These are phyloP conservation scores for Nettapus auritus DNA, from an alignment of 2,113 vertebrate species.

Conservation along the genomic window DNA sequence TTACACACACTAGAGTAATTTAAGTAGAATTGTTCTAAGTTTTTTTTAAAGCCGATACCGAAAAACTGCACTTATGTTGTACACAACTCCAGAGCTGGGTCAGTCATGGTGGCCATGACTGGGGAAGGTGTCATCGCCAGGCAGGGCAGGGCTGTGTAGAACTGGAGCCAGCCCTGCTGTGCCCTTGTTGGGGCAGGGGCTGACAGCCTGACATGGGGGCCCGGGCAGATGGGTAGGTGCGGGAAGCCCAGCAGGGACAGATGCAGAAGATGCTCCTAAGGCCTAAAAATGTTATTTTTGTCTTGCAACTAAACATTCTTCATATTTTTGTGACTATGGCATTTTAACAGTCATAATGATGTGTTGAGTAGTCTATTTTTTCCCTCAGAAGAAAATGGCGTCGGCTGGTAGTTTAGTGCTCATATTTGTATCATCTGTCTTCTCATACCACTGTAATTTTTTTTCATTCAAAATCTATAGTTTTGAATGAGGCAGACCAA, in stretches of 20 bases:
- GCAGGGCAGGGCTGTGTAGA: not conserved
- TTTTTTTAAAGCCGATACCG: not conserved
- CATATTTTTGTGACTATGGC: not conserved
- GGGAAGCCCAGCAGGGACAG: not conserved
- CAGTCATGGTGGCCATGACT: not conserved
- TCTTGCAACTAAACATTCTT: not conserved
- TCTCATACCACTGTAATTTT: not conserved
- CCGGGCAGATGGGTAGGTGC: fast-evolving
- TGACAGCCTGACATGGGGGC: not conserved
- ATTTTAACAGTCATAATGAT: not conserved
- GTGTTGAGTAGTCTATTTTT: not conserved
- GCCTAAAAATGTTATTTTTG: not conserved
- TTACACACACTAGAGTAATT: not conserved
- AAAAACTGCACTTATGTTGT: not conserved
- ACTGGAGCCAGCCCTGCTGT: not conserved
- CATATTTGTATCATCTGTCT: not conserved
- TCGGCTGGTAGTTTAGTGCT: not conserved
- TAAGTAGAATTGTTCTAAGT: not conserved
- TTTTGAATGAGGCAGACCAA: not conserved
- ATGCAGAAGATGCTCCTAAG: not conserved
- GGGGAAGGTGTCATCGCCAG: not conserved
- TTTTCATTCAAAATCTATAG: not conserved
- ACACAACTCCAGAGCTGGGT: not conserved
- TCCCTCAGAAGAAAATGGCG: not conserved
- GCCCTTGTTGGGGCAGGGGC: fast-evolving